Conservation (phyloP, 1,140 invertebrate species). For the Macrostomum lignano region DNA sequence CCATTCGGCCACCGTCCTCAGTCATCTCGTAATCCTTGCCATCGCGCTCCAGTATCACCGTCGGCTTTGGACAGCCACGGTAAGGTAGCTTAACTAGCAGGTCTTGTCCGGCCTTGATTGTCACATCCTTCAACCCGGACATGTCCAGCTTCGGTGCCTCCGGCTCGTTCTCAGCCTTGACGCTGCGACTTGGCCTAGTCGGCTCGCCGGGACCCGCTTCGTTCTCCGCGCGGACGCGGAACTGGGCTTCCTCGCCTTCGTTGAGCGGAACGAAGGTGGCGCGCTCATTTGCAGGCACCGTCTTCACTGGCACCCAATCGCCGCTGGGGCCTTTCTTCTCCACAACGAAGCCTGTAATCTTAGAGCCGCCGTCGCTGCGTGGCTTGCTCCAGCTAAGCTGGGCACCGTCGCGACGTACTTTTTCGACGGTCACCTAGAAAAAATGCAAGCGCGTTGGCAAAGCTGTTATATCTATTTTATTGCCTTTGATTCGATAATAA, state of each 20-base stretch:
- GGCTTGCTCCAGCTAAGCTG: conserved; percentile 76
- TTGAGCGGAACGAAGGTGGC: conserved; percentile 44
- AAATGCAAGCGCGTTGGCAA: too few species aligned
- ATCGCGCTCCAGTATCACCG: conserved; percentile 59
- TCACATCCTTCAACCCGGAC: conserved; percentile 65
- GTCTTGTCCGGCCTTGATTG: conserved; percentile 67
- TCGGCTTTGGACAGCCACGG: conserved; percentile 66
- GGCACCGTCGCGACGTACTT: conserved; percentile 74
- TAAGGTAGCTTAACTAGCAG: conserved; percentile 76
- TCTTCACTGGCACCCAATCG: conserved; percentile 62
- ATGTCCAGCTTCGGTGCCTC: conserved; percentile 22
- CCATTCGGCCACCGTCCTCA: background rate
- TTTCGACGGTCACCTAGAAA: conserved; percentile 65
- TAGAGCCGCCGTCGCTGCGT: conserved; percentile 62
- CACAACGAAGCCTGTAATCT: conserved; percentile 70
- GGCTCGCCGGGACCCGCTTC: conserved; percentile 69
- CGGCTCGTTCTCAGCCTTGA: conserved; percentile 68
- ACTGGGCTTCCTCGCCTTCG: conserved; percentile 75
- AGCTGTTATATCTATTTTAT: too few species aligned
- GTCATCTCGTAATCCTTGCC: conserved; percentile 33
- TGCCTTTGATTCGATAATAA: too few species aligned
- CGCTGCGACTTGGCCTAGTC: conserved; percentile 47
- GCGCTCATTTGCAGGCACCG: conserved; percentile 37
- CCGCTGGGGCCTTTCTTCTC: conserved; percentile 54
- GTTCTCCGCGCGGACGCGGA: conserved; percentile 77